phyloP scores from a whole-genome alignment of 2,888 invertebrate genomes.

The Lochmaea crataegi region DNA sequence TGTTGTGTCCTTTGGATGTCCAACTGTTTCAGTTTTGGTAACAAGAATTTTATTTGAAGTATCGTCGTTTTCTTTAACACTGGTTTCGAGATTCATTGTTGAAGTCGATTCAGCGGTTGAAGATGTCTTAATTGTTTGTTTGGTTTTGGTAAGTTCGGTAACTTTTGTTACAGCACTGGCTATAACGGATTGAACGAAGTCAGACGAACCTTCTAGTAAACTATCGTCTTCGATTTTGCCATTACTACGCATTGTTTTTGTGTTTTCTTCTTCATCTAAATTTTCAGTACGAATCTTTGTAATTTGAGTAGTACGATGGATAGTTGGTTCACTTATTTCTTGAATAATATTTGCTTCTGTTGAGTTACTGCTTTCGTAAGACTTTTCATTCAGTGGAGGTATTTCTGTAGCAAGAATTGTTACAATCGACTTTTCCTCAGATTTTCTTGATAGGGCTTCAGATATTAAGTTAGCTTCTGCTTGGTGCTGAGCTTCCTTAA shows the following conservation, averaged over 20 bases:
- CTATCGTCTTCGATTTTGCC: background rate
- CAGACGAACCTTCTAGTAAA: conserved; percentile 20
- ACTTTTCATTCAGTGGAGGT: background rate
- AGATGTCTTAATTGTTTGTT: conserved; percentile 7
- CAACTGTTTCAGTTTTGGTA: conserved; percentile 22
- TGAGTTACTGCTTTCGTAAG: background rate
- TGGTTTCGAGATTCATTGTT: background rate
- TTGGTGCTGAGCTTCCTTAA: too few species aligned
- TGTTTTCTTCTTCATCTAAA: conserved; percentile 4
- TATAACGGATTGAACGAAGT: conserved; percentile 32
- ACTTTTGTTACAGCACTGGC: conserved; percentile 36
- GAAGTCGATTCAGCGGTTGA: background rate
- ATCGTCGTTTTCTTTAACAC: background rate
- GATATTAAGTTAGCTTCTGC: background rate
- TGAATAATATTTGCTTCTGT: background rate
- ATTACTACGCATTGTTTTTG: background rate
- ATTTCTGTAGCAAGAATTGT: background rate
- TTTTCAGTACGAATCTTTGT: conserved; percentile 27
- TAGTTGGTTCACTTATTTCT: background rate
- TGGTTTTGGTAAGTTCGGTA: conserved; percentile 18
- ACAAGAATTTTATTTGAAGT: conserved; percentile 1
- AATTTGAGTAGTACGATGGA: conserved; percentile 18
- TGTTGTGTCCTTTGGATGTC: conserved; percentile 53
- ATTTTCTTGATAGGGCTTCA: background rate
- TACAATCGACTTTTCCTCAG: background rate